Conservation (phyloP, 2,797 vertebrate species). For the Hydrolagus colliei region DNA sequence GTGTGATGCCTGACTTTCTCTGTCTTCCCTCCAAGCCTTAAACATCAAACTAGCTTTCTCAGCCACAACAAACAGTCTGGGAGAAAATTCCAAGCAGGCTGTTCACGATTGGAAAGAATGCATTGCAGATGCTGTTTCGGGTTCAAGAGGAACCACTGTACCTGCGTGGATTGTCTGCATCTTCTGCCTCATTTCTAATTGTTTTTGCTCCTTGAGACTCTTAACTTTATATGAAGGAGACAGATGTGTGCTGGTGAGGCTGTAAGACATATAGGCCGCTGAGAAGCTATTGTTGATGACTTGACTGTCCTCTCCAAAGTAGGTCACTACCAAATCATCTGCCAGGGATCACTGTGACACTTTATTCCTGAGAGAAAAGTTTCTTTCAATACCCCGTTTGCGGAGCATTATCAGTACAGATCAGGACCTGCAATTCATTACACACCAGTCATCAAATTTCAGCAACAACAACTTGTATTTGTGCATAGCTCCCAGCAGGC, state of each 20-base stretch:
- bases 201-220: background rate
- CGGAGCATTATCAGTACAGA: too few relatives aligned
- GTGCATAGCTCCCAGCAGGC: too few relatives aligned
- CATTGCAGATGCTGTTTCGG: background rate
- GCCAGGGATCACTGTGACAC: background rate
- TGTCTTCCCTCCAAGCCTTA: background rate
- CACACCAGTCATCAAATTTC: too few relatives aligned
- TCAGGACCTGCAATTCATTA: too few relatives aligned
- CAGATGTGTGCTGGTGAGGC: background rate
- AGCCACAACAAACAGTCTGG: background rate
- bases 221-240: background rate
- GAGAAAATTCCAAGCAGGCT: background rate
- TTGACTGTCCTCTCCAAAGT: constrained; percentile 6
- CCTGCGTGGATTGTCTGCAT: background rate
- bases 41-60: background rate
- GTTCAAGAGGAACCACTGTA: background rate
- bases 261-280: background rate
- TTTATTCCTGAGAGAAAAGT: background rate
- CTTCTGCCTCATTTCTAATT: background rate
- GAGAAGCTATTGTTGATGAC: background rate
- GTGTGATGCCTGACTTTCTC: background rate
- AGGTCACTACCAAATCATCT: background rate
- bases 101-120: background rate
- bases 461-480: too few relatives aligned
- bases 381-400: background rate